Conservation (phyloP, 30 jellyfish, hydroid and myxozoan species). For the Turritopsis rubra region DNA sequence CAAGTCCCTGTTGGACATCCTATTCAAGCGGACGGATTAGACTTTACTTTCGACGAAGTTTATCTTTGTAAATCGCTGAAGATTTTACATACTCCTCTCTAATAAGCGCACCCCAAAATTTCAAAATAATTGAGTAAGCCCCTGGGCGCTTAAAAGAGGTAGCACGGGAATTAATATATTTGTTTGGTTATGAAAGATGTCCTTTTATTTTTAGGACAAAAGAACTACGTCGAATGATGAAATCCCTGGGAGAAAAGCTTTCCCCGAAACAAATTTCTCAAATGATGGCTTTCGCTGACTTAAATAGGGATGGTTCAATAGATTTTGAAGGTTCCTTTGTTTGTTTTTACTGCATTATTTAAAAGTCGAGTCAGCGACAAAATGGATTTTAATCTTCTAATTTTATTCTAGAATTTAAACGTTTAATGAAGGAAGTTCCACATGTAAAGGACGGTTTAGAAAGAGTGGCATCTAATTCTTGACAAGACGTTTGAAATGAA, state of each 20-base stretch:
- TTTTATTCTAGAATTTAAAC: neutral
- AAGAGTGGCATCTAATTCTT: neutral
- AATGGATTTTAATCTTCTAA: neutral
- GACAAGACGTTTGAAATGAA: neutral
- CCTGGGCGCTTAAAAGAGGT: no score
- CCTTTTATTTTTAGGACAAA: slow-evolving; percentile 37
- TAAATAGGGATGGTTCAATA: slow-evolving; percentile 75
- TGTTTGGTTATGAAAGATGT: neutral
- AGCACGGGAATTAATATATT: no score
- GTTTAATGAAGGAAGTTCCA: slow-evolving; percentile 3
- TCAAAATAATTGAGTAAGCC: no score
- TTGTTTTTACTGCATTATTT: neutral
- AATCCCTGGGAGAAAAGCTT: slow-evolving; percentile 54
- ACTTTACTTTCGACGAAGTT: neutral
- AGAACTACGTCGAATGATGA: slow-evolving; percentile 52
- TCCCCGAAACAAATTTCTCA: slow-evolving; percentile 49
- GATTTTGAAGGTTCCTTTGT: slow-evolving; percentile 72
- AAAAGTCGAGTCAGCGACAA: neutral
- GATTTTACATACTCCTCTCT: no score
- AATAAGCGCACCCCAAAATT: no score
- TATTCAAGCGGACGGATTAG: no score
- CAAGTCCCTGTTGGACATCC: no score
- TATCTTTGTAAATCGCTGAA: no score
- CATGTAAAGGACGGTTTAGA: neutral
- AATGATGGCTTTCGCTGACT: slow-evolving; percentile 71